Evolutionary conservation across 2,113 vertebrate species (phyloP), one percentile per base, ranked within the genome.

Genomic region (Microtus montanus): DNA sequence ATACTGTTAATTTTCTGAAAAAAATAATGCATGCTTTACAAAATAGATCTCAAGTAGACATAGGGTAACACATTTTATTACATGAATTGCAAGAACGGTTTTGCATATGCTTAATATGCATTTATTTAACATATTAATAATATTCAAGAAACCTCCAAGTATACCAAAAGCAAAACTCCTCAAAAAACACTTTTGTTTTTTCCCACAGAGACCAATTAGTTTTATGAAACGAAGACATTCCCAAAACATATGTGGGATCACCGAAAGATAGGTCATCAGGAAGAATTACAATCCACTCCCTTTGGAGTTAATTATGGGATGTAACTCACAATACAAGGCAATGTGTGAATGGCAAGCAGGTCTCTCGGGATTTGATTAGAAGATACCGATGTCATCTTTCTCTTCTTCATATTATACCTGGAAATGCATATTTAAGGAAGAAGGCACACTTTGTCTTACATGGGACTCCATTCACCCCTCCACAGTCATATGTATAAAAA

Each of bases 171-270:
- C 44, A 92, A 96, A 87, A 8, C n/a, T 13, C 80, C 86, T 96
- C 54, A 97, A 97, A 96, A 96, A 85, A 54, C 33, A 89, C 89
- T 83, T 87, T 92, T 89, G 44, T 95, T 89, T 89, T 96, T 97
- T 97, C 97, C 97, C 97, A 97, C 86, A 94, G 97, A 97, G 93
- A 96, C 96, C 97, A 98, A 97, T 97, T 98, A 98, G 66, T 52
- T 97, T 95, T 94, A 95, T 94, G 87, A 96, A 89, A 95, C 38
- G 77, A 97, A 94, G 74, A 95, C 58, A 94, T 92, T 78, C 87
- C 91, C 71, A 15, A 71, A 94, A 91, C 89, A 87, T 95, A 95
- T 93, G n/a, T 97, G 90, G 47, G 97, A 96, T 95, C 54, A 70
- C 87, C 79, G 92, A 96, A 97, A 95, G 87, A 96, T 94, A 73